phyloP scores from a whole-genome alignment of 2,888 invertebrate genomes.

The Drosophila neotestacea region DNA sequence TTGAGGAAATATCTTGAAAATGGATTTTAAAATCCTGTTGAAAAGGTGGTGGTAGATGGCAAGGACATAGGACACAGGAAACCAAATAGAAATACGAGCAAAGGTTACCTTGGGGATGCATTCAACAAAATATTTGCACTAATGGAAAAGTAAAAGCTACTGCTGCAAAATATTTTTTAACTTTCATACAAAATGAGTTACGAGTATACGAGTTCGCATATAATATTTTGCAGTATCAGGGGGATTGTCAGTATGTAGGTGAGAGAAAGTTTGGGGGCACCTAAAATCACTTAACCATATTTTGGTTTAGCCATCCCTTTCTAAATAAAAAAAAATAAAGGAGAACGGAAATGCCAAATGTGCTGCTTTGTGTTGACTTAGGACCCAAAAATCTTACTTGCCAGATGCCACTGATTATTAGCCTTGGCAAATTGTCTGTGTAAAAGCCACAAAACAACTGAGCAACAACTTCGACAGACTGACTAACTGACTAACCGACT shows the following conservation, averaged over 20 bases:
- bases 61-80: conserved; percentile 21
- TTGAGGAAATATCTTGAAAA: conserved; percentile 63
- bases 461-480: conserved; percentile 12
- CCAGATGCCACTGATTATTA: conserved; percentile 61
- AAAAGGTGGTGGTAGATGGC: not conserved
- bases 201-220: conserved; percentile 7
- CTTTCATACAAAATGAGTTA: conserved; percentile 29
- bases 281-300: conserved; percentile 61
- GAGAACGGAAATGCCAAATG: conserved; percentile 50
- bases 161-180: conserved; percentile 34
- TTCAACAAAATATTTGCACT: conserved; percentile 67
- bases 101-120: conserved; percentile 73
- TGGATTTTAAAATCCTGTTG: conserved; percentile 64
- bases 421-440: conserved; percentile 48
- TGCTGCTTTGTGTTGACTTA: conserved; percentile 61
- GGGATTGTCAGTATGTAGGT: conserved; percentile 6
- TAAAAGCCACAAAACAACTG: conserved; percentile 44
- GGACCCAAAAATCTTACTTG: conserved; percentile 49
- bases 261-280: not conserved
- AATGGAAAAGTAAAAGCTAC: conserved; percentile 72
- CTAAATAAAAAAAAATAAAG: not conserved
- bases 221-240: conserved; percentile 16
- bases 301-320: conserved; percentile 7
- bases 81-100: conserved; percentile 50
- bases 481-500: conserved; percentile 13